Evolutionary conservation across 2,888 invertebrate genomes (phyloP), one percentile per base, ranked within the genome.

Genomic region (Oxyscelio sp.): DNA sequence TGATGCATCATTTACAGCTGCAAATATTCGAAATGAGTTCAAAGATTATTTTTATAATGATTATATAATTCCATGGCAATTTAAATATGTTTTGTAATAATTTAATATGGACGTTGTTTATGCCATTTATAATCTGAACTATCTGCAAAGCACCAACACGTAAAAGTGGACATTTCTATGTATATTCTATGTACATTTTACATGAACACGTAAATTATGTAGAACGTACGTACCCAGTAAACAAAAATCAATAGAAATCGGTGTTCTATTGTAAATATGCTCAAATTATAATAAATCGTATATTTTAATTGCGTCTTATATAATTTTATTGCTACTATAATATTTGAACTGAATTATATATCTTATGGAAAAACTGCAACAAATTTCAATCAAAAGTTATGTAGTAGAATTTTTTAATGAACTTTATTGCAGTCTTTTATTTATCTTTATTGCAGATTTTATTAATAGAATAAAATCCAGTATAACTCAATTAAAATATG

Each of bases 311-410:
- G 43, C 43, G 27, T 27, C 6, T 27, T 27, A 27, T 6, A 27
- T 3, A 27, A 34, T 34, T 34, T 4, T 34, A 34, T 34, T 34
- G 34, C 34, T 34, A 34, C 34, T 34, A 34, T 9, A 45, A 45
- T 45, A 45, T 17, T 45, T 45, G 4, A 45, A 15, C 19, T 45
- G 45, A 45, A 45, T 45, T 19, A 1, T 19, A 45, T 45, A 45
- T 15, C 15, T 19, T 45, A 45, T 19, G 2, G 15, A 15, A 45
- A 45, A 45, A 45, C 45, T 45, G 45, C 45, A 45, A 45, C 9
- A 45, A 15, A 45, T 45, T 45, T 45, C 45, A 45, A 45, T 45
- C 15, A 45, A 45, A 45, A 45, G 45, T 45, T 45, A 6, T 15
- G 15, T 45, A 17, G 15, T 5, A 15, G 17, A 45, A 19, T 45